phyloP scores from a whole-genome alignment of 2,888 invertebrate genomes.

The Nephrotoma appendiculata region DNA sequence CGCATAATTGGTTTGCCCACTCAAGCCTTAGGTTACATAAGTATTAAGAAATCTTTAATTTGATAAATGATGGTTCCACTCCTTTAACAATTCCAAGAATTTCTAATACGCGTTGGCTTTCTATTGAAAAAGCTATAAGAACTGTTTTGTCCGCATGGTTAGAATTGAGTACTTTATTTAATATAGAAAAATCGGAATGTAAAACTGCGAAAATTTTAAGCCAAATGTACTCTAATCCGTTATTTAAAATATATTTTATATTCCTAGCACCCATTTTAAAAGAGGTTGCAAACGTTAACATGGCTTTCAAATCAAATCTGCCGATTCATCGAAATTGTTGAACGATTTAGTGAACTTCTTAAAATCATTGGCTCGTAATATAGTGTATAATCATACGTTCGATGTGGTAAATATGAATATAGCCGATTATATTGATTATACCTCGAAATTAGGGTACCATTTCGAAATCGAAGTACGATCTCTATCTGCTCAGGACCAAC shows the following conservation, averaged over 20 bases:
- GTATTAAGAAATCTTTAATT: slow-evolving; percentile 14
- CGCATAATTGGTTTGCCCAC: slow-evolving; percentile 7
- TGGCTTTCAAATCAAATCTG: slow-evolving; percentile 14
- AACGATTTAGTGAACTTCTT: background rate
- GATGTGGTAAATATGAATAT: background rate
- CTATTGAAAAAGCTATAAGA: slow-evolving; percentile 11
- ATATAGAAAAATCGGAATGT: background rate
- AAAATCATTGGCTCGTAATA: background rate
- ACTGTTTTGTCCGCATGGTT: background rate
- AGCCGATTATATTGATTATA: background rate
- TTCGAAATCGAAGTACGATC: background rate
- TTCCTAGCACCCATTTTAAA: background rate
- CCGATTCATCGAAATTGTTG: slow-evolving; percentile 13
- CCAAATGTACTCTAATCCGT: background rate
- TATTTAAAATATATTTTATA: background rate
- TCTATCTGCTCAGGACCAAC: background rate
- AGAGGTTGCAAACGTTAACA: slow-evolving; percentile 9
- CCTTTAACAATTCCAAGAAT: slow-evolving; percentile 15
- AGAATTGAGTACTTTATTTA: background rate
- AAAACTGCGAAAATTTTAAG: background rate
- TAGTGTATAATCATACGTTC: background rate
- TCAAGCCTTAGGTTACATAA: slow-evolving; percentile 5
- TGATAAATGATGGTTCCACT: slow-evolving; percentile 16
- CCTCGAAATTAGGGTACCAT: background rate
- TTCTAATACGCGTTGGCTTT: slow-evolving; percentile 17